Evolutionary conservation across 2,888 invertebrate genomes (phyloP).

Genomic region (Zygothrica quintamaculata): DNA sequence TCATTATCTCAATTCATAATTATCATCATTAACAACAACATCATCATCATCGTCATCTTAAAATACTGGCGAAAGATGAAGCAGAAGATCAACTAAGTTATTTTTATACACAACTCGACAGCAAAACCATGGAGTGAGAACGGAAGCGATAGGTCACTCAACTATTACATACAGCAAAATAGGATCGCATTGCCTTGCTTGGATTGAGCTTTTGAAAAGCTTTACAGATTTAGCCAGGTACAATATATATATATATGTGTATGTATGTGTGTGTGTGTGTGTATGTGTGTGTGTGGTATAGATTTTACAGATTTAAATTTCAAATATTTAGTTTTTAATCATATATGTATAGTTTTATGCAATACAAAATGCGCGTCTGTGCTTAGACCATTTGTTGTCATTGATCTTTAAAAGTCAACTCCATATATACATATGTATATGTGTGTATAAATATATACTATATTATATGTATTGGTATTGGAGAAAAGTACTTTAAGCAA

Average conservation of each 20-base stretch:
- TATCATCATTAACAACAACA: background rate
- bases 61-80: constrained; percentile 3
- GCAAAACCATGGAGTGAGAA: constrained; percentile 23
- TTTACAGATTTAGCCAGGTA: too few species aligned
- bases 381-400: background rate
- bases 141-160: constrained; percentile 19
- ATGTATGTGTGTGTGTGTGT: background rate
- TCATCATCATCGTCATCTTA: too few species aligned
- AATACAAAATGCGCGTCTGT: too few species aligned
- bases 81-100: constrained; percentile 32
- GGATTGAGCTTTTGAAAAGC: constrained; percentile 30
- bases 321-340: too few species aligned
- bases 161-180: constrained; percentile 14
- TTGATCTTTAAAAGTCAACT: background rate
- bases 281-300: background rate
- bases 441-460: background rate
- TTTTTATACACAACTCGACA: constrained; percentile 27
- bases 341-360: too few species aligned
- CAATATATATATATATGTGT: background rate
- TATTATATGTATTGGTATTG: too few species aligned
- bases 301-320: too few species aligned
- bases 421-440: too few species aligned
- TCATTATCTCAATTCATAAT: constrained; percentile 28
- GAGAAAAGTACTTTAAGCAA: too few species aligned
- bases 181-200: constrained; percentile 2